A percentile compares a stretch with the other conserved stretches of the same genome.
phyloP scores from a whole-genome alignment of 2,797 vertebrate species.

The Zenarchopterus dispar region DNA sequence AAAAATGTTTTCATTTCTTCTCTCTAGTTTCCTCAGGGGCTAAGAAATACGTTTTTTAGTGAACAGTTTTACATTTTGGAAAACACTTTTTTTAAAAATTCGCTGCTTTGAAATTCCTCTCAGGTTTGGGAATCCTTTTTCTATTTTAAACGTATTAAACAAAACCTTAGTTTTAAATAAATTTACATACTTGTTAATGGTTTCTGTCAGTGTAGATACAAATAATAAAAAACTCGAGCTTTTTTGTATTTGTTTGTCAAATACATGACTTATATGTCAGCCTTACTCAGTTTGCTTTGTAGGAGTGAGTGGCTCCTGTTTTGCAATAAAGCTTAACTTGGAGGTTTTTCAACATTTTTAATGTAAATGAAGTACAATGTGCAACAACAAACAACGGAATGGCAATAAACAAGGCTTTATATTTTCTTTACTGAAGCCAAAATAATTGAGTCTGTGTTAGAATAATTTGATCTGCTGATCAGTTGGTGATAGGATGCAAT shows the following conservation, averaged over 20 bases:
- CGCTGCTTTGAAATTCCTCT: background rate
- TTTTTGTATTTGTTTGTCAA: slow-evolving; percentile 46
- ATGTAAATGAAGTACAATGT: slow-evolving; percentile 37
- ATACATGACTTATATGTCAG: slow-evolving; percentile 23
- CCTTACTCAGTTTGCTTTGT: slow-evolving; percentile 10
- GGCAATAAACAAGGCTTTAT: slow-evolving; percentile 12
- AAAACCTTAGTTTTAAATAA: background rate
- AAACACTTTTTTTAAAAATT: background rate
- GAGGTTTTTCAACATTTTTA: slow-evolving; percentile 43
- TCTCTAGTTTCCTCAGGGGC: no score
- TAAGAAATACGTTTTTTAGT: no score
- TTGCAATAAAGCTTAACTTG: slow-evolving; percentile 37
- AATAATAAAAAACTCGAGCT: slow-evolving; percentile 36
- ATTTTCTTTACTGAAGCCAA: slow-evolving; percentile 11
- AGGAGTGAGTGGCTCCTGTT: slow-evolving; percentile 20
- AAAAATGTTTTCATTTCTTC: no score
- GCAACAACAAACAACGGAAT: slow-evolving; percentile 41
- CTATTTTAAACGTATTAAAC: background rate
- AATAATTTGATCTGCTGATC: slow-evolving; percentile 23
- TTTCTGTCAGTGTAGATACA: slow-evolving; percentile 4
- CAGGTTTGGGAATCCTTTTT: background rate
- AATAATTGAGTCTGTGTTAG: slow-evolving; percentile 20
- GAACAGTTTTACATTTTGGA: no score
- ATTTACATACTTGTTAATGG: background rate
- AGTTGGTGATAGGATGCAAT: slow-evolving; percentile 17